A percentile compares a stretch with the other conserved stretches of the same genome.
Conservation (phyloP, 2,888 invertebrate genomes). For the Neoitamus cyanurus region DNA sequence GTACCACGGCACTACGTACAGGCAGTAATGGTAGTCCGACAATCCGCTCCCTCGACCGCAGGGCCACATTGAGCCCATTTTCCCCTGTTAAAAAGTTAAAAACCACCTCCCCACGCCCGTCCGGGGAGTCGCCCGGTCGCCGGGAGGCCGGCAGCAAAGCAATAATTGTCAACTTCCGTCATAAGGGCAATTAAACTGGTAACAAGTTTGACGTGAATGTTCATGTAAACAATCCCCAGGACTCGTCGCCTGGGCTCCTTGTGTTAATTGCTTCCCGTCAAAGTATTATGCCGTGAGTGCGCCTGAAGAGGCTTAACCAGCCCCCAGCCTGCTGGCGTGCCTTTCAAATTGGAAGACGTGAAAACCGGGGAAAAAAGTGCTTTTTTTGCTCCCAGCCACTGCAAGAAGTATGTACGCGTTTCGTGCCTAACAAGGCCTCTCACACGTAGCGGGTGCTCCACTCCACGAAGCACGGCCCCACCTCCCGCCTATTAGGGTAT, state of each 20-base stretch:
- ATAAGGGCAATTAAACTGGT: conserved; percentile 48
- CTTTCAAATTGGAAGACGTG: conserved; percentile 9
- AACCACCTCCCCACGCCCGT: background rate
- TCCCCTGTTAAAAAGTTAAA: background rate
- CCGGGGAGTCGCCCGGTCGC: background rate
- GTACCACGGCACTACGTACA: background rate
- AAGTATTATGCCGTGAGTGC: conserved; percentile 38
- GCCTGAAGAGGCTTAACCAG: conserved; percentile 21
- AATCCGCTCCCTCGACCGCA: background rate
- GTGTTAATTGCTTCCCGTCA: conserved; percentile 49
- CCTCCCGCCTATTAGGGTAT: background rate
- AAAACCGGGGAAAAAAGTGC: background rate
- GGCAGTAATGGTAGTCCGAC: background rate
- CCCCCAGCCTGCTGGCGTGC: background rate
- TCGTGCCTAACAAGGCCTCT: conserved; percentile 21
- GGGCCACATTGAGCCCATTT: background rate
- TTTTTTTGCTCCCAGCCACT: background rate
- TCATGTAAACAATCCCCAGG: conserved; percentile 38
- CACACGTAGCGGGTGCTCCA: background rate
- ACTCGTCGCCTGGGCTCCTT: conserved; percentile 21
- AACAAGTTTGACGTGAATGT: conserved; percentile 44
- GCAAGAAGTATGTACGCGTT: conserved; percentile 4
- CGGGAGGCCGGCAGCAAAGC: background rate
- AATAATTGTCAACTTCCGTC: conserved; percentile 47
- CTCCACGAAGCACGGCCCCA: background rate